Evolutionary conservation across 2,888 invertebrate species (phyloP), one percentile per base, ranked within the genome.

Genomic region (Odontothrips loti): DNA sequence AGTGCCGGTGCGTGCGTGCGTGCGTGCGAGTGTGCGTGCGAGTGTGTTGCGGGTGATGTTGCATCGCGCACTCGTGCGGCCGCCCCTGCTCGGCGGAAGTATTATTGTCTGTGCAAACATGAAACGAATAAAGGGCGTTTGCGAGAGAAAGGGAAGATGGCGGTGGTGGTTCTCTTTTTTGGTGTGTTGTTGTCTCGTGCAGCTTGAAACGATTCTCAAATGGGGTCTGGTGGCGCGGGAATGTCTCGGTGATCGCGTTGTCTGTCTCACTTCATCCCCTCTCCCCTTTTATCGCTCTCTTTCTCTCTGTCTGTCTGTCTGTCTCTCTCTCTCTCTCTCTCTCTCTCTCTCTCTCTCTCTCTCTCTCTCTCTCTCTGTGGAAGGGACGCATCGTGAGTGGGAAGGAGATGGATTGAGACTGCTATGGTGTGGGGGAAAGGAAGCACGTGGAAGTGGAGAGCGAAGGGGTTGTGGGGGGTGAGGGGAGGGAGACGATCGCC

Each of bases 391-490:
- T 2, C 34, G 34, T 43, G 27, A n/a, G 23, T 20, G 20, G 20
- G 27, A 78, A 75, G 80, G n/a, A 79, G 63, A 27, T 47, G n/a
- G 20, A 34, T 23, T 2, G 78, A 20, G 20, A n/a, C 68, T 78
- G 43, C 68, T 27, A 15, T 43, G 51, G 80, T 17, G 78, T 23
- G 51, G n/a, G 20, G 20, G 23, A 12, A 47, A 23, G 47, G 78
- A 23, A 79, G 75, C 75, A 1, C 27, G 79, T 15, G 20, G 20
- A 29, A 29, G 80, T 27, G 47, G 29, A 85, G 85, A 85, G 85
- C 85, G 85, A 85, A 84, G 86, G 85, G 85, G 86, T 85, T 86
- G 83, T 84, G 85, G 82, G 82, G n/a, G n/a, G n/a, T n/a, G n/a
- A 82, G 79, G 80, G 79, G 83, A 81, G 80, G 81, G 23, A 34